A percentile compares a stretch with the other conserved stretches of the same genome.
phyloP scores from a whole-genome alignment of 2,888 invertebrate species.

The Pogonocherus hispidulus region DNA sequence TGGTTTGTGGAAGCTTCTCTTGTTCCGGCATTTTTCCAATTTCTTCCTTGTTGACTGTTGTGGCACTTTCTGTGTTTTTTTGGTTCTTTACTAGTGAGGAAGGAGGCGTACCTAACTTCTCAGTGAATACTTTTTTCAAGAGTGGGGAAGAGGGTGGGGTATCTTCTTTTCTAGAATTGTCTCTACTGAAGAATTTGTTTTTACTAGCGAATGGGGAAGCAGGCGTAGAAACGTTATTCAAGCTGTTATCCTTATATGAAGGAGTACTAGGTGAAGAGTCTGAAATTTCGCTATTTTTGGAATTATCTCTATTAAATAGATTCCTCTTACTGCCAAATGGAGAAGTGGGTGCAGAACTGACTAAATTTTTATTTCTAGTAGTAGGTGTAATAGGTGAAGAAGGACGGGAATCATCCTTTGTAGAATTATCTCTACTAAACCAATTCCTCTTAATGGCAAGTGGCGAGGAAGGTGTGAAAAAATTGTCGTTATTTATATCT shows the following conservation, averaged over 20 bases:
- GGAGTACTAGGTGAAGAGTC: neutral
- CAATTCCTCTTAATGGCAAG: neutral
- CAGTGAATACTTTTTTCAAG: no score
- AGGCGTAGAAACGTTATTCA: neutral
- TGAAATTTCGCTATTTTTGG: neutral
- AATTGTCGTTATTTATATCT: neutral
- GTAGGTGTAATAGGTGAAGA: neutral
- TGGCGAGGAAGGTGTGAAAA: neutral
- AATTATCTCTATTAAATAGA: neutral
- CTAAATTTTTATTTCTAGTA: neutral
- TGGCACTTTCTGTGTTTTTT: no score
- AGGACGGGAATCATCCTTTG: neutral
- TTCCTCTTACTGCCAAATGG: neutral
- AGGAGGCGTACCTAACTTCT: neutral
- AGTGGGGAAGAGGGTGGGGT: neutral
- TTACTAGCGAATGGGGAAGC: neutral
- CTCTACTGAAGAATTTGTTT: neutral
- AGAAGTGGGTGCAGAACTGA: conserved; percentile 2
- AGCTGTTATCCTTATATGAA: neutral
- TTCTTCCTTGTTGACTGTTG: no score
- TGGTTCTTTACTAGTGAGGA: neutral
- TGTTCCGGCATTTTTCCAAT: no score
- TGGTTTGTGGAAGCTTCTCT: no score
- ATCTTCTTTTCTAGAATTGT: neutral
- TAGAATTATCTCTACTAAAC: neutral